These are phyloP conservation scores for Nemotelus nigrinus DNA, from an alignment of 2,888 invertebrate species.

Conservation along the genomic window DNA sequence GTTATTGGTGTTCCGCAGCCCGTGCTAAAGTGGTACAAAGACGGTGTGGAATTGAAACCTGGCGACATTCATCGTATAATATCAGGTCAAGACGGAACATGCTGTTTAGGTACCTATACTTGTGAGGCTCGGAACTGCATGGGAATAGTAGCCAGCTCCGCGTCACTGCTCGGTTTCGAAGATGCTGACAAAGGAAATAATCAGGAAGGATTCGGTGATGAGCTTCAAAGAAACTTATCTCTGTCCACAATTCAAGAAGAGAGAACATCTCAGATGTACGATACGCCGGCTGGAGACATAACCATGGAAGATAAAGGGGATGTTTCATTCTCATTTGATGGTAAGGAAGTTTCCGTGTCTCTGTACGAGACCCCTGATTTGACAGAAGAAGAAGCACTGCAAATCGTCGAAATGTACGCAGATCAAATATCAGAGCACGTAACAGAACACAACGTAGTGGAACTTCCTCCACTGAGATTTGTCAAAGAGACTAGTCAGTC, in stretches of 20 bases:
- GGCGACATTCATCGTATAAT: constrained; percentile 92
- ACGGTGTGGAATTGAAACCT: constrained; percentile 87
- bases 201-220: constrained; percentile 64
- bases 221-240: constrained; percentile 77
- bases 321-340: constrained; percentile 90
- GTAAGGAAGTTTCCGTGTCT: constrained; percentile 90
- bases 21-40: constrained; percentile 91
- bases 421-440: constrained; percentile 91
- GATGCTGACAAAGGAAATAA: constrained; percentile 72
- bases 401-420: constrained; percentile 94
- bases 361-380: constrained; percentile 92
- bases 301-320: constrained; percentile 86
- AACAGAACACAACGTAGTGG: constrained; percentile 84
- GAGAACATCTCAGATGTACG: constrained; percentile 86
- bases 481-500: constrained; percentile 90
- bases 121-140: constrained; percentile 92
- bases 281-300: constrained; percentile 80
- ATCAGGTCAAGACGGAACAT: constrained; percentile 89
- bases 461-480: constrained; percentile 86
- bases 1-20: constrained; percentile 92
- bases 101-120: constrained; percentile 89
- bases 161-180: constrained; percentile 87
- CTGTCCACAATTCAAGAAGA: constrained; percentile 92
- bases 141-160: constrained; percentile 89
- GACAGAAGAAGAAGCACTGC: constrained; percentile 90